Evolutionary conservation across 2,888 invertebrate genomes (phyloP).

Genomic region (Prosapia bicincta): DNA sequence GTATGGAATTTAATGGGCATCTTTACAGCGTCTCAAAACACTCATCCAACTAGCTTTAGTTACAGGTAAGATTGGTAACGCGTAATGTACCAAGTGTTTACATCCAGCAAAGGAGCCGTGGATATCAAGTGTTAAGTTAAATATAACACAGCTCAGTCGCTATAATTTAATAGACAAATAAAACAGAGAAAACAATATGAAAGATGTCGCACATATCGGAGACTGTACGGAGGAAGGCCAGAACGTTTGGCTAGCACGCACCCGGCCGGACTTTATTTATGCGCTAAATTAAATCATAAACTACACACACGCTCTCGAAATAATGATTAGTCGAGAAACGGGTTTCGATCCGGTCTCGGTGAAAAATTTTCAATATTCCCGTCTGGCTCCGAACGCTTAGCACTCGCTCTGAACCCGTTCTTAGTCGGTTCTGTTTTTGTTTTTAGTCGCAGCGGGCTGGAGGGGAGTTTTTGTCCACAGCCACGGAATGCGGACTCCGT

Average conservation of each 20-base stretch:
- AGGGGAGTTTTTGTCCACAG: neutral
- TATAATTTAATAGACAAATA: neutral
- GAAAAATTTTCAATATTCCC: neutral
- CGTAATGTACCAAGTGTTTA: neutral
- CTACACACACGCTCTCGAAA: neutral
- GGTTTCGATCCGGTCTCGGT: neutral
- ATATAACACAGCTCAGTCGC: neutral
- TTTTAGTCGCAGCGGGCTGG: neutral
- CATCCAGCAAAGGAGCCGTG: neutral
- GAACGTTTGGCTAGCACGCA: neutral
- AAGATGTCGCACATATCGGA: neutral
- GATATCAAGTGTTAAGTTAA: neutral
- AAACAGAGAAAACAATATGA: neutral
- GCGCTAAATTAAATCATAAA: slow-evolving; percentile 2
- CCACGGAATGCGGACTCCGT: neutral
- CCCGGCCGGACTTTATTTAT: neutral
- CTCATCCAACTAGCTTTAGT: neutral
- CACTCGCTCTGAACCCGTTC: neutral
- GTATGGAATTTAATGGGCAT: no score
- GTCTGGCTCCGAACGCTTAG: neutral
- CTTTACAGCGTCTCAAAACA: no score
- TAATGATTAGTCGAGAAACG: neutral
- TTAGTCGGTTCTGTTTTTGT: neutral
- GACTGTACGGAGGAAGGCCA: neutral
- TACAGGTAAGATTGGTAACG: neutral